These are phyloP conservation scores for Calypte anna DNA, from an alignment of 2,113 vertebrate genomes.

Conservation along the genomic window DNA sequence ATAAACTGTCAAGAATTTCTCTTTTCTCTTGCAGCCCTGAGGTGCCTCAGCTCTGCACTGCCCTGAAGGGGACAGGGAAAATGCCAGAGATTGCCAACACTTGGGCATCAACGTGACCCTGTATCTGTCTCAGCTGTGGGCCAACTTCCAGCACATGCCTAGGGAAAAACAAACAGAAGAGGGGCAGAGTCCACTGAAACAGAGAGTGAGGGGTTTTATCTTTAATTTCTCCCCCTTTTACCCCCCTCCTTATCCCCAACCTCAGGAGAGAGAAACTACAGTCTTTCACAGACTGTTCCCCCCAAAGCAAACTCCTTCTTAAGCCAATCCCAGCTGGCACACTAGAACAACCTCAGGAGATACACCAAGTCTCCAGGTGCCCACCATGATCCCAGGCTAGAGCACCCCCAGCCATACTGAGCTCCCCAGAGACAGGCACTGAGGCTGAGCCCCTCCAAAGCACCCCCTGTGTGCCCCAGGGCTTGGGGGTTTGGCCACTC, in stretches of 20 bases:
- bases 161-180: background rate
- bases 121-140: background rate
- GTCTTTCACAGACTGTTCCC: rapidly evolving
- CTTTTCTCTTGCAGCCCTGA: background rate
- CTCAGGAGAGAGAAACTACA: background rate
- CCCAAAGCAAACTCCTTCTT: background rate
- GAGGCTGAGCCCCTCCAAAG: background rate
- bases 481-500: background rate
- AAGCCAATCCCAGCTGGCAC: background rate
- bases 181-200: background rate
- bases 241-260: background rate
- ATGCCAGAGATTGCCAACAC: background rate
- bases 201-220: background rate
- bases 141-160: rapidly evolving
- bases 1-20: background rate
- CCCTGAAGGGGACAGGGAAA: background rate
- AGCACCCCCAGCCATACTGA: background rate
- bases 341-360: background rate
- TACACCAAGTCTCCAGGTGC: background rate
- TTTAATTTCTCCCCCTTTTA: background rate
- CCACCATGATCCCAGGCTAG: background rate
- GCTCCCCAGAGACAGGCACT: background rate
- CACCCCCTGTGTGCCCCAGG: background rate
- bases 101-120: background rate
- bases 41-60: background rate